Evolutionary conservation across 2,797 vertebrate species (phyloP).

Genomic region (Glyptemys insculpta): DNA sequence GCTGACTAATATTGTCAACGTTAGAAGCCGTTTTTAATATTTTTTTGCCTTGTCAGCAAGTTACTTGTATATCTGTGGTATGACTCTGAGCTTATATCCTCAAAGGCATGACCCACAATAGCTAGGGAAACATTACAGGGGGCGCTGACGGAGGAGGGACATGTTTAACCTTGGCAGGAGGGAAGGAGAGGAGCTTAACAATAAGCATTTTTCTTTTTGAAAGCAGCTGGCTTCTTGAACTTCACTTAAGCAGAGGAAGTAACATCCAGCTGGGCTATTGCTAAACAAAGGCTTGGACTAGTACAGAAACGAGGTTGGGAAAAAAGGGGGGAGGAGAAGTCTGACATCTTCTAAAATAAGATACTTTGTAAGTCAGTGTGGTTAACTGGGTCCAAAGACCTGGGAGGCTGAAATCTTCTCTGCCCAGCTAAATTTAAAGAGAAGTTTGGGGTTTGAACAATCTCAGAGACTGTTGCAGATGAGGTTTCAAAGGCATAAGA

Average conservation of each 20-base stretch:
- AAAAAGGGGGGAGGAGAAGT: slow-evolving; percentile 31
- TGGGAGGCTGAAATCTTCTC: background rate
- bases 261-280: slow-evolving; percentile 65
- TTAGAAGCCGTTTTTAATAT: slow-evolving; percentile 38
- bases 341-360: slow-evolving; percentile 22
- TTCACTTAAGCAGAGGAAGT: slow-evolving; percentile 78
- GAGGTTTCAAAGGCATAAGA: slow-evolving; percentile 26
- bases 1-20: background rate
- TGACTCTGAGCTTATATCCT: slow-evolving; percentile 31
- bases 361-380: slow-evolving; percentile 22
- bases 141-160: slow-evolving; percentile 62
- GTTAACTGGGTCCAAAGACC: slow-evolving; percentile 4
- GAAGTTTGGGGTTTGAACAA: background rate
- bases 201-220: slow-evolving; percentile 73
- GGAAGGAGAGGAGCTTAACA: slow-evolving; percentile 67
- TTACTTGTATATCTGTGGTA: background rate
- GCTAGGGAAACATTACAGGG: slow-evolving; percentile 72
- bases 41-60: slow-evolving; percentile 57
- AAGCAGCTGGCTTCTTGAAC: slow-evolving; percentile 78
- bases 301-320: slow-evolving; percentile 27
- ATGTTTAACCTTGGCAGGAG: slow-evolving; percentile 71
- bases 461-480: slow-evolving; percentile 15
- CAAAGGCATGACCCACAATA: slow-evolving; percentile 59
- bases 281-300: slow-evolving; percentile 68
- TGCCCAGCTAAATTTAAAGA: background rate